Evolutionary conservation across 2,797 vertebrate genomes (phyloP).

Genomic region (Parauchenoglanis punctatus): DNA sequence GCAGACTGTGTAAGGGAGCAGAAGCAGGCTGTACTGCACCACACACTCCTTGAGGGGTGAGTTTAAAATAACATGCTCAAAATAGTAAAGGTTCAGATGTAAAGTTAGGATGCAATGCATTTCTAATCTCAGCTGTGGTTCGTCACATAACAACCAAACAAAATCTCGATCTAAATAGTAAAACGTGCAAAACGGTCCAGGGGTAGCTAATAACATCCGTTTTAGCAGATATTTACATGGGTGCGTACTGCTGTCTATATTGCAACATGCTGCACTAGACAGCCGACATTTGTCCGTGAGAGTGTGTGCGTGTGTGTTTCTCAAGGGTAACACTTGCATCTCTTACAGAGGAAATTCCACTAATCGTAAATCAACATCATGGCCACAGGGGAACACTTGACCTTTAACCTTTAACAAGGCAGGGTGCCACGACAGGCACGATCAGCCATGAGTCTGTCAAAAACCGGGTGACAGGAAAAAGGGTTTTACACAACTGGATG

Average conservation of each 20-base stretch:
- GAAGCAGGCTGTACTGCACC: background rate
- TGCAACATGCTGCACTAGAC: too few species aligned
- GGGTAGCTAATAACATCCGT: background rate
- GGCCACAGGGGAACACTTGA: background rate
- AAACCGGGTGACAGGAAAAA: background rate
- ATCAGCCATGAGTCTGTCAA: background rate
- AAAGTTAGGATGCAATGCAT: background rate
- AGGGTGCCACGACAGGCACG: background rate
- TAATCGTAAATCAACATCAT: conserved; percentile 12
- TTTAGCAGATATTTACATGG: background rate
- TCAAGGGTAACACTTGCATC: background rate
- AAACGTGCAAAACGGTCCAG: background rate
- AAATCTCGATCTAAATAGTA: background rate
- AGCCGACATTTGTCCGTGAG: background rate
- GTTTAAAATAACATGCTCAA: conserved; percentile 8
- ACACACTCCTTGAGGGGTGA: background rate
- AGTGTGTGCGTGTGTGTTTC: background rate
- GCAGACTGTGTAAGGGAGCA: background rate
- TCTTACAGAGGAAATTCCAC: background rate
- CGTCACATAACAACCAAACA: background rate
- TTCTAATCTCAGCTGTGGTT: background rate
- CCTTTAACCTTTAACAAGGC: conserved; percentile 43
- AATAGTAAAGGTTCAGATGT: conserved; percentile 21
- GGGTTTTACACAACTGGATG: background rate
- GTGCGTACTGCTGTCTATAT: too few species aligned